phyloP scores from a whole-genome alignment of 2,888 invertebrate species.

The Hypselothyrea guttata region DNA sequence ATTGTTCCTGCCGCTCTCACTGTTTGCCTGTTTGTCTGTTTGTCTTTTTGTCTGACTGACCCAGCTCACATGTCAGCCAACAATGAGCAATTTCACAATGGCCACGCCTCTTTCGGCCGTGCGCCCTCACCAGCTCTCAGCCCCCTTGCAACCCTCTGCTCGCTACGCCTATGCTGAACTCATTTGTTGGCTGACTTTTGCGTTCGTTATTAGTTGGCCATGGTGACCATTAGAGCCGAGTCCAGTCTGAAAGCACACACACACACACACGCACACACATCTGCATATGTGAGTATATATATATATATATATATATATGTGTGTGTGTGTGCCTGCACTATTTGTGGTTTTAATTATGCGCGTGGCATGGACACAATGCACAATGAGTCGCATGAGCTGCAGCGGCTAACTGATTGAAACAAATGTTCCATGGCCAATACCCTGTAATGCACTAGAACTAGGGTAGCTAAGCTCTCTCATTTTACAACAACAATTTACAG shows the following conservation, averaged over 20 bases:
- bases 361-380: constrained; percentile 43
- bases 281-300: constrained; percentile 4
- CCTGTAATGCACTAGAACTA: constrained; percentile 11
- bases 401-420: constrained; percentile 48
- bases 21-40: neutral
- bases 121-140: neutral
- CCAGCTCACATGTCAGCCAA: constrained; percentile 47
- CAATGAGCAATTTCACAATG: constrained; percentile 37
- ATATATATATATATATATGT: constrained; percentile 25
- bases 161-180: constrained; percentile 14
- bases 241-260: neutral
- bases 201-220: constrained; percentile 42
- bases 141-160: no score
- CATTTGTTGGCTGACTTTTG: constrained; percentile 45
- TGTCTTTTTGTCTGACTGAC: constrained; percentile 1
- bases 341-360: constrained; percentile 59
- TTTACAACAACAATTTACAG: constrained; percentile 9
- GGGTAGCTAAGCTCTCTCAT: no score
- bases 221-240: constrained; percentile 40
- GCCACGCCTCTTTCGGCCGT: neutral
- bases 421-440: constrained; percentile 37
- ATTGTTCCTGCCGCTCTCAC: constrained; percentile 20
- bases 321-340: constrained; percentile 34
- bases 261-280: neutral
- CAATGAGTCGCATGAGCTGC: constrained; percentile 35